These are phyloP conservation scores for Ormyrus nitidulus DNA, from an alignment of 2,888 invertebrate genomes.

Conservation along the genomic window DNA sequence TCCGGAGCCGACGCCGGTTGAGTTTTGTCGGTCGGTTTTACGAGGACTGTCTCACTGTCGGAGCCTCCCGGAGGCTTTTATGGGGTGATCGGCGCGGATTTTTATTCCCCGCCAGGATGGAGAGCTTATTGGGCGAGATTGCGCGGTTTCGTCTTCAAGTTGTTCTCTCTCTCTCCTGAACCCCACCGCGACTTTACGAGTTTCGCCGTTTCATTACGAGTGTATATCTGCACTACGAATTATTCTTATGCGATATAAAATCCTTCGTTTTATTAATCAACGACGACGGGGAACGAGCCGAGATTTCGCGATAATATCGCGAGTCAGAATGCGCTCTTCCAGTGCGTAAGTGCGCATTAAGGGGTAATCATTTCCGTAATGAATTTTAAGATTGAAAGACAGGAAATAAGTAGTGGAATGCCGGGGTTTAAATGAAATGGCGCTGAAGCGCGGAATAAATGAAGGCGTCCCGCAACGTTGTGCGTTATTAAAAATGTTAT, in stretches of 20 bases:
- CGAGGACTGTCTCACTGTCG: slow-evolving; percentile 2
- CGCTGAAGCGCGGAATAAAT: too few relatives aligned
- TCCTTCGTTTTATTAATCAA: slow-evolving; percentile 33
- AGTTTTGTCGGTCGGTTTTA: slow-evolving; percentile 13
- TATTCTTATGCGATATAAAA: slow-evolving; percentile 22
- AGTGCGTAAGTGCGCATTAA: neutral
- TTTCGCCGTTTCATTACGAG: neutral
- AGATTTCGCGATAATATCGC: neutral
- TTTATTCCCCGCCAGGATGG: slow-evolving; percentile 41
- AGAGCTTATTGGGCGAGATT: slow-evolving; percentile 53
- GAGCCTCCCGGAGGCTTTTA: slow-evolving; percentile 37
- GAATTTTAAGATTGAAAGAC: slow-evolving; percentile 1
- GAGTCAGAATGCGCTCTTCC: neutral
- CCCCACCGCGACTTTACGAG: slow-evolving; percentile 1
- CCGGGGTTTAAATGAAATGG: too few relatives aligned
- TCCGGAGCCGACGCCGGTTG: neutral
- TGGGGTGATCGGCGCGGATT: slow-evolving; percentile 52
- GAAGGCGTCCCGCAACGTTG: too few relatives aligned
- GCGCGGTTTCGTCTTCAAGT: slow-evolving; percentile 26
- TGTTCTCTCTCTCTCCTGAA: neutral
- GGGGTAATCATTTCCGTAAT: neutral
- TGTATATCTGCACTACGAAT: slow-evolving; percentile 22
- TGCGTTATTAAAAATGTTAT: too few relatives aligned
- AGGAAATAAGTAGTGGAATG: neutral
- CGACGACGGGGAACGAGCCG: neutral